phyloP scores from a whole-genome alignment of 2,797 vertebrate species.

The Alfaro cultratus region DNA sequence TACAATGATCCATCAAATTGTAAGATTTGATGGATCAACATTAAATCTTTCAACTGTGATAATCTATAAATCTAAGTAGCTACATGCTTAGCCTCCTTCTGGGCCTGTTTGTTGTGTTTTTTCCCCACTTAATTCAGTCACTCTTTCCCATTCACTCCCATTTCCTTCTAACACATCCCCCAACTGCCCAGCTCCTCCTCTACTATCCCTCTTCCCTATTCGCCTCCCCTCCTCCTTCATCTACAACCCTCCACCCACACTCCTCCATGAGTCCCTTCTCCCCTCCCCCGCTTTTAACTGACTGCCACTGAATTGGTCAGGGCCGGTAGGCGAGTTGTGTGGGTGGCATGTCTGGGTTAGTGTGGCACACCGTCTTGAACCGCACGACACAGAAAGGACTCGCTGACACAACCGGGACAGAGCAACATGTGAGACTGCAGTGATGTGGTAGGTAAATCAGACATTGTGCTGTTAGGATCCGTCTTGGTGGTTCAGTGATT shows the following conservation, averaged over 20 bases:
- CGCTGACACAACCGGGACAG: slow-evolving; percentile 38
- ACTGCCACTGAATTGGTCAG: slow-evolving; percentile 57
- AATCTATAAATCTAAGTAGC: slow-evolving; percentile 42
- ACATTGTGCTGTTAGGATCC: not conserved
- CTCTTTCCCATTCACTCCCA: slow-evolving; percentile 10
- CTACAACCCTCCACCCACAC: slow-evolving; percentile 20
- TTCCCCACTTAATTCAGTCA: slow-evolving; percentile 26
- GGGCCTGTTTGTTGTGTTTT: slow-evolving; percentile 8
- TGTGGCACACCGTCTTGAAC: slow-evolving; percentile 58
- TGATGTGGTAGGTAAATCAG: slow-evolving; percentile 36
- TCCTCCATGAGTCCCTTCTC: slow-evolving; percentile 37
- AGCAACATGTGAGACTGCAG: slow-evolving; percentile 34
- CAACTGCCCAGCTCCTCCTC: slow-evolving; percentile 27
- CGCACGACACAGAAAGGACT: slow-evolving; percentile 34
- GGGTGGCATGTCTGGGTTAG: slow-evolving; percentile 73
- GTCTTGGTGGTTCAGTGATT: slow-evolving; percentile 19
- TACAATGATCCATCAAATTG: too few relatives aligned
- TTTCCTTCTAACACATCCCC: slow-evolving; percentile 27
- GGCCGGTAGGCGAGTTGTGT: slow-evolving; percentile 45
- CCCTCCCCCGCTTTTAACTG: slow-evolving; percentile 43
- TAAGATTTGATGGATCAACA: not conserved
- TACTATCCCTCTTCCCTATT: slow-evolving; percentile 34
- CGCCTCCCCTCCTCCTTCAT: slow-evolving; percentile 41
- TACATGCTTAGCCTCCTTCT: slow-evolving; percentile 35
- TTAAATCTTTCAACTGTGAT: slow-evolving; percentile 46